Conservation (phyloP, 1,140 invertebrate species). For the Platyura marginata region DNA sequence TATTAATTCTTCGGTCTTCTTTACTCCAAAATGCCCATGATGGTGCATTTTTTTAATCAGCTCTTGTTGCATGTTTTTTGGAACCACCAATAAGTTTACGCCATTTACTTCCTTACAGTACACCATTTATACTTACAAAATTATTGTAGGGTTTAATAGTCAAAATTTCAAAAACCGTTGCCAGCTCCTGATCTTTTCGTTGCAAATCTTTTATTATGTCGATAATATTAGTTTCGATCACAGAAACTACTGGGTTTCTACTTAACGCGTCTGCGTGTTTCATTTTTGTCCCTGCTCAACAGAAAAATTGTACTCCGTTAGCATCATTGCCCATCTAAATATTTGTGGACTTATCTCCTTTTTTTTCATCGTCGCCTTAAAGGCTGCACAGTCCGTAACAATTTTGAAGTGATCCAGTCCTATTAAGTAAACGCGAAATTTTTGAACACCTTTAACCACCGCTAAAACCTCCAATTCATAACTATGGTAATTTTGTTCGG, state of each 20-base stretch:
- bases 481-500: slow-evolving; percentile 12
- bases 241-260: too few species aligned
- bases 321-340: neutral
- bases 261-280: slow-evolving; percentile 26
- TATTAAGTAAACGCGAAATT: slow-evolving; percentile 21
- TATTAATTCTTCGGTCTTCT: too few species aligned
- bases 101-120: slow-evolving; percentile 14
- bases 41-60: neutral
- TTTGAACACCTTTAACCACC: slow-evolving; percentile 9
- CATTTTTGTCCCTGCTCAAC: slow-evolving; percentile 23
- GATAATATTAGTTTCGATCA: too few species aligned
- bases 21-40: neutral
- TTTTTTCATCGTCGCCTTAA: too few species aligned
- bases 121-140: slow-evolving; percentile 9
- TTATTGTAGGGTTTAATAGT: slow-evolving; percentile 9
- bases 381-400: slow-evolving; percentile 14
- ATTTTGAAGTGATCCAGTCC: slow-evolving; percentile 21
- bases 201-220: slow-evolving; percentile 3
- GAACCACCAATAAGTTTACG: neutral
- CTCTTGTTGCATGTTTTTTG: neutral
- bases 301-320: slow-evolving; percentile 16
- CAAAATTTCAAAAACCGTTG: slow-evolving; percentile 1
- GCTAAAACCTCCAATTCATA: slow-evolving; percentile 14
- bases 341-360: neutral
- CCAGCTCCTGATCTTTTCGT: slow-evolving; percentile 3